Evolutionary conservation across 2,888 invertebrate species (phyloP).

Genomic region (Trachelus stipa): DNA sequence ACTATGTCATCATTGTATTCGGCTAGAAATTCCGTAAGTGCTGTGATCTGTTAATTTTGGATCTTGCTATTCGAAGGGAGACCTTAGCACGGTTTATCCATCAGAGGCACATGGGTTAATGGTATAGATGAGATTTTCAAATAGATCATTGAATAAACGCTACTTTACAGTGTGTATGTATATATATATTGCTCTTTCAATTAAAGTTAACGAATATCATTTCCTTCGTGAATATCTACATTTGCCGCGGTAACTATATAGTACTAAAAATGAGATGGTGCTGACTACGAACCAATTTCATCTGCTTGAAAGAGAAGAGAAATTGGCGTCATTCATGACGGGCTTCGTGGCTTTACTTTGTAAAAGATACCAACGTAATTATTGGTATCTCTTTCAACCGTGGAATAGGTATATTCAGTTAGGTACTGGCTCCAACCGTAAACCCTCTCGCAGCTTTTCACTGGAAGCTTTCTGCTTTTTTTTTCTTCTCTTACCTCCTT

Average conservation of each 20-base stretch:
- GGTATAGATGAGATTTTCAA: background rate
- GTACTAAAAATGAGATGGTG: background rate
- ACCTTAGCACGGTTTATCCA: background rate
- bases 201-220: background rate
- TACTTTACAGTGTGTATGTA: background rate
- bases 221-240: background rate
- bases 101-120: background rate
- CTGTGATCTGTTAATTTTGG: background rate
- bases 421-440: conserved; percentile 32
- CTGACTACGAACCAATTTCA: conserved; percentile 1
- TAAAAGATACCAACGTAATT: conserved; percentile 45
- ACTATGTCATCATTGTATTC: background rate
- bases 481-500: conserved; percentile 4
- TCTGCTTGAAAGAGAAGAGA: conserved; percentile 44
- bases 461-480: background rate
- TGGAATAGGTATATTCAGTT: conserved; percentile 41
- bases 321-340: conserved; percentile 47
- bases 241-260: background rate
- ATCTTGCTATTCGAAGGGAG: background rate
- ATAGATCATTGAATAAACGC: background rate
- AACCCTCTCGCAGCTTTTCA: conserved; percentile 42
- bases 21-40: background rate
- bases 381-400: conserved; percentile 47
- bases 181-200: background rate
- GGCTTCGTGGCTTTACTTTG: conserved; percentile 45